Percentiles rank a stretch among this genome's conserved stretches.
Evolutionary conservation across 2,888 invertebrate species (phyloP).

Genomic region (Aphidoletes aphidimyza): DNA sequence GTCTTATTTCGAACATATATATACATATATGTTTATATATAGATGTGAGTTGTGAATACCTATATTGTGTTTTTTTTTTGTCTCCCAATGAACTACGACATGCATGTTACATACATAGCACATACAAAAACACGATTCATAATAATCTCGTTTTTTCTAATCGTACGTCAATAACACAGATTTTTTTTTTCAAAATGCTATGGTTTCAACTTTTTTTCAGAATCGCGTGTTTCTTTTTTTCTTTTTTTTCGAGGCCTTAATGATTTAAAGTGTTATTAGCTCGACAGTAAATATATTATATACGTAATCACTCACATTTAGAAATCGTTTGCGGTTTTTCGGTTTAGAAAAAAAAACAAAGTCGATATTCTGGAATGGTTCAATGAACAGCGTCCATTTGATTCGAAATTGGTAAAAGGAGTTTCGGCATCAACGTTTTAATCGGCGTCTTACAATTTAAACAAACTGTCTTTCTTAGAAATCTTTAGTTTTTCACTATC

Average conservation of each 20-base stretch:
- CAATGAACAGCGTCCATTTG: conserved; percentile 27
- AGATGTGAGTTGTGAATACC: too few relatives aligned
- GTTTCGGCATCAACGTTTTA: too few relatives aligned
- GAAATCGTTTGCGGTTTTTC: neutral
- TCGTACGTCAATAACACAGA: conserved; percentile 18
- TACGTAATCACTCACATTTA: neutral
- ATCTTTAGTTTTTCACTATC: neutral
- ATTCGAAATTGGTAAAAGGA: neutral
- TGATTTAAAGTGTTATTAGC: neutral
- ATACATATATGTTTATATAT: too few relatives aligned
- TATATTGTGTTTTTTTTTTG: neutral
- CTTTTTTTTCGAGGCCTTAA: neutral
- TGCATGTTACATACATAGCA: conserved; percentile 17
- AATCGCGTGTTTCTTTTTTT: neutral
- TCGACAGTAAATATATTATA: neutral
- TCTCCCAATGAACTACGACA: conserved; percentile 15
- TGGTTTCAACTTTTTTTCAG: neutral
- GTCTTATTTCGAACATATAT: conserved; percentile 18
- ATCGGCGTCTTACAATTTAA: too few relatives aligned
- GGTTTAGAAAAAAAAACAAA: neutral
- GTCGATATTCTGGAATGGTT: neutral
- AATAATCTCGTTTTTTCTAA: conserved; percentile 10
- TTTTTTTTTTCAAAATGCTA: conserved; percentile 6
- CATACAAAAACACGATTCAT: neutral
- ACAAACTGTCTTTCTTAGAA: too few relatives aligned